These are phyloP conservation scores for Cyprinodon brontotheroides DNA, from an alignment of 2,113 vertebrate species.

Conservation along the genomic window DNA sequence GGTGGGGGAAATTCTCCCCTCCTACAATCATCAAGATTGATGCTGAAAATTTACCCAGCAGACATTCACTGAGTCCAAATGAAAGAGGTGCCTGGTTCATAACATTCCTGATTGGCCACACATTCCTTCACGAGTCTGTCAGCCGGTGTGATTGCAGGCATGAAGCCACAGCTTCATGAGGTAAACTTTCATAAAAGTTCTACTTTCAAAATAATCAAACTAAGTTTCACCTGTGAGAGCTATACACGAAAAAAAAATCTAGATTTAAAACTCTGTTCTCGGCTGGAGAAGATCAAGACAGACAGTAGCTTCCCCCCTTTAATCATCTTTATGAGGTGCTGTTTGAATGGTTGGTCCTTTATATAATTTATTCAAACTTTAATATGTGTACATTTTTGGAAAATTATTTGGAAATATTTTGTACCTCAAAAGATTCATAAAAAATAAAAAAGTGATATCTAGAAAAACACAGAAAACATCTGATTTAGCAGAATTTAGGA, in stretches of 20 bases:
- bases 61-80: slow-evolving; percentile 63
- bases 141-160: slow-evolving; percentile 43
- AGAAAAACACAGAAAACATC: not conserved
- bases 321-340: not conserved
- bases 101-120: slow-evolving; percentile 72
- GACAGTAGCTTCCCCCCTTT: not conserved
- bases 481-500: not conserved
- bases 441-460: not conserved
- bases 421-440: not conserved
- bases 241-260: not conserved
- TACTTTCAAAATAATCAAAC: slow-evolving; percentile 14
- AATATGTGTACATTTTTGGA: not conserved
- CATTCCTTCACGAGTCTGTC: slow-evolving; percentile 55
- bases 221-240: slow-evolving; percentile 18
- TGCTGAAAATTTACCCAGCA: slow-evolving; percentile 60
- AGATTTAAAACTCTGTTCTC: not conserved
- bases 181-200: slow-evolving; percentile 26
- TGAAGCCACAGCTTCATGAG: slow-evolving; percentile 9
- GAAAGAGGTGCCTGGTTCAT: slow-evolving; percentile 69
- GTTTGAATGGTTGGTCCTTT: not conserved
- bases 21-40: slow-evolving; percentile 46
- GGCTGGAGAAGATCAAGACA: not conserved
- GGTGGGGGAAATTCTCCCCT: slow-evolving; percentile 48
- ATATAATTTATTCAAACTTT: not conserved
- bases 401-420: not conserved